Evolutionary conservation across 2,113 vertebrate genomes (phyloP).

Genomic region (Tyto alba): DNA sequence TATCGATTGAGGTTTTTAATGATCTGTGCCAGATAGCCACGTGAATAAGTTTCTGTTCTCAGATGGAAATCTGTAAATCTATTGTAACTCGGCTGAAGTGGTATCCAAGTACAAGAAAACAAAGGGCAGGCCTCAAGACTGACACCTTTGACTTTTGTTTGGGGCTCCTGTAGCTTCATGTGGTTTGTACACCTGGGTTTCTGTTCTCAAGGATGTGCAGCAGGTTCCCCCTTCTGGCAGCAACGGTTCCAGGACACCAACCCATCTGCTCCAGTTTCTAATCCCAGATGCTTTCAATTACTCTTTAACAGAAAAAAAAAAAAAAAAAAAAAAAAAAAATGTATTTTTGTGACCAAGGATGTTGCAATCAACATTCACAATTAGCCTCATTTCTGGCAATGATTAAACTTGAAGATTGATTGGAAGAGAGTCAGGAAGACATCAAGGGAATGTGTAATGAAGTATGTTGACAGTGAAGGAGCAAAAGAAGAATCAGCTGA

Average conservation of each 20-base stretch:
- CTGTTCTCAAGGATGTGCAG: neutral
- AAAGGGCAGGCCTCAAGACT: fast-evolving
- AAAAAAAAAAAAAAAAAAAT: neutral
- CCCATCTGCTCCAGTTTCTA: neutral
- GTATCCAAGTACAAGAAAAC: neutral
- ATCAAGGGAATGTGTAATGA: neutral
- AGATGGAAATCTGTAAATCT: neutral
- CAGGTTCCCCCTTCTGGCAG: slow-evolving; percentile 43
- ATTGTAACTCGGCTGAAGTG: neutral
- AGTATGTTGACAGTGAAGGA: neutral
- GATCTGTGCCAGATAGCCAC: fast-evolving
- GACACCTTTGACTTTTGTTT: neutral
- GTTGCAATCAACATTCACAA: neutral
- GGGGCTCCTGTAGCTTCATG: neutral
- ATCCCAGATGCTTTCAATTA: neutral
- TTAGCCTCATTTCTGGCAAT: neutral
- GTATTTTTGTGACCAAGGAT: neutral
- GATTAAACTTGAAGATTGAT: neutral
- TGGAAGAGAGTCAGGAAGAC: neutral
- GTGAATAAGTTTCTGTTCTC: neutral
- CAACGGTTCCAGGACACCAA: neutral
- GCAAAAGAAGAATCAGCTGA: neutral
- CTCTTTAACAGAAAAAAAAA: neutral
- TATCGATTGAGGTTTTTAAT: neutral
- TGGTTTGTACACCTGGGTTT: neutral